Evolutionary conservation across 2,797 vertebrate species (phyloP), one percentile per base, ranked within the genome.

Genomic region (Onychomys torridus): DNA sequence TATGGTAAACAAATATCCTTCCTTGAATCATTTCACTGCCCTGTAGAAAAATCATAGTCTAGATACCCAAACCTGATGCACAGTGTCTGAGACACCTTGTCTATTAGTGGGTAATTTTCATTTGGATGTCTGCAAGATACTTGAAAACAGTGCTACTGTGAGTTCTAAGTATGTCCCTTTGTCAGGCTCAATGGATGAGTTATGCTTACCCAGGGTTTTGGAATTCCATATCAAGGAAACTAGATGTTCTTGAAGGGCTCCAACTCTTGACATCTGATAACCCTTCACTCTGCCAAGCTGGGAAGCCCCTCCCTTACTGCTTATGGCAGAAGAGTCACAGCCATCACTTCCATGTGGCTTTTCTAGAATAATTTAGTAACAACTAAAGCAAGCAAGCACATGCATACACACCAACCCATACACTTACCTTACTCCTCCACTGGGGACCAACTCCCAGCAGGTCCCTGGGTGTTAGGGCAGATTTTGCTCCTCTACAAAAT

Each of bases 121-220:
- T 34, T 73, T 43, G 90, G 34, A 61, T 75, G 46, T 6, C 25
- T 59, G 52, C 27, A 3, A 3, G 81, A 10, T 5, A 49, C 21
- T 63, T 88, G n/a, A 85, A 92, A 75, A 43, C 9, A 89, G 21
- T 29, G 2, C 19, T 43, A 9, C 94, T n/a, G 29, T 55, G 49
- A 37, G 12, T 59, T 94, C 75, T 43, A 69, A 49, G 46, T 71
- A 11, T 16, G 89, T 40, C 9, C 34, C 40, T 49, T 93, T 77
- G 67, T 46, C 19, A 63, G 2, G 49, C 84, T n/a, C 32, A 43
- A 67, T 34, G 13, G 4, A 61, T 87, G 46, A 89, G 17, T 79
- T 89, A 75, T 78, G 52, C 93, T 81, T 92, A 29, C n/a, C 19
- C 57, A 13, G 12, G 46, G 40, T 90, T 29, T 90, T 93, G 88